Conservation (phyloP, 2,888 invertebrate species). For the Andrena trimmerana region DNA sequence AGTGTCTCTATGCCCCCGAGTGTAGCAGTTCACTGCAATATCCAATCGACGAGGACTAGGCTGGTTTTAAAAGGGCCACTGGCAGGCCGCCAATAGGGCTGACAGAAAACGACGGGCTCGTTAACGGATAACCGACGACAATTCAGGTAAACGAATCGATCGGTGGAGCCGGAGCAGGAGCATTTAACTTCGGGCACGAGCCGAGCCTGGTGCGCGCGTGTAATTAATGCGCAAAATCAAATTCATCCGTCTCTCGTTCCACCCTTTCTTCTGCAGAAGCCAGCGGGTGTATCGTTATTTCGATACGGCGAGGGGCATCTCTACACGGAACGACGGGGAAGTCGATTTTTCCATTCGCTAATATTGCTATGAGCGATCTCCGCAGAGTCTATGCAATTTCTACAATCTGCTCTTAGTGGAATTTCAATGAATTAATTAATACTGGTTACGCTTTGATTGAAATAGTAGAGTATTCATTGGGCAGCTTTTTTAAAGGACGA, state of each 20-base stretch:
- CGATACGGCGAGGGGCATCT: too few species aligned
- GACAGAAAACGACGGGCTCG: slow-evolving; percentile 69
- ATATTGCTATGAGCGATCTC: too few species aligned
- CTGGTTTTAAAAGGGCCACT: slow-evolving; percentile 74
- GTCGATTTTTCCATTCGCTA: too few species aligned
- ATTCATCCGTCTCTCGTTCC: slow-evolving; percentile 25
- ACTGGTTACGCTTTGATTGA: too few species aligned
- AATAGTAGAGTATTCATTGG: too few species aligned
- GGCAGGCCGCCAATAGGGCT: slow-evolving; percentile 75
- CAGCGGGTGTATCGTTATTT: background rate
- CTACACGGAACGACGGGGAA: too few species aligned
- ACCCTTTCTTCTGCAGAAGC: background rate
- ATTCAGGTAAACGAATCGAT: slow-evolving; percentile 78
- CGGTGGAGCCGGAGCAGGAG: slow-evolving; percentile 55
- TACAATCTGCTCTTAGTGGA: too few species aligned
- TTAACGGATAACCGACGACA: slow-evolving; percentile 74
- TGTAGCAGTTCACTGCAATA: slow-evolving; percentile 70
- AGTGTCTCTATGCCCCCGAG: too few species aligned
- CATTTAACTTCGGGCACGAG: slow-evolving; percentile 57
- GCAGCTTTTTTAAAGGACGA: too few species aligned
- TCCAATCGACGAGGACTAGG: slow-evolving; percentile 73
- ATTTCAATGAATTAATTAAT: too few species aligned
- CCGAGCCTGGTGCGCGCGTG: slow-evolving; percentile 18
- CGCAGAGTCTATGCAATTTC: too few species aligned
- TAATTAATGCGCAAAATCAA: slow-evolving; percentile 55